Percentiles rank a stretch among this genome's conserved stretches.
These are phyloP conservation scores for Malthinus seriepunctatus DNA, from an alignment of 2,888 invertebrate species.

Conservation along the genomic window DNA sequence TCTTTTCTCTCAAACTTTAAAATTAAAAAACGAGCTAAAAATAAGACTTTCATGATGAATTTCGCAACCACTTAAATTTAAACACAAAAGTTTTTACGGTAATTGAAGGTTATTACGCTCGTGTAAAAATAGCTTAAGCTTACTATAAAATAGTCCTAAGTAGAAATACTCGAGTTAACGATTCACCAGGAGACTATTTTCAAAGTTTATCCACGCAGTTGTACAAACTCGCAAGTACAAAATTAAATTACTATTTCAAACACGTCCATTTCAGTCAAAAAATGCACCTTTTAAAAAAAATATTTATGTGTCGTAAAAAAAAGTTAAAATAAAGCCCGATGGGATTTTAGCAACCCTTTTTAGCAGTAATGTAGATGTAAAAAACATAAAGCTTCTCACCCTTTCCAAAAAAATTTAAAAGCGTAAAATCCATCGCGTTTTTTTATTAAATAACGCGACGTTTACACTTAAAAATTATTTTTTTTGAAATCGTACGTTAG, in stretches of 20 bases:
- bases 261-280: neutral
- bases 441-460: too few relatives aligned
- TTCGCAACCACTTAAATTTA: too few relatives aligned
- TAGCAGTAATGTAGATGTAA: too few relatives aligned
- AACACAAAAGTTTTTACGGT: neutral
- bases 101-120: constrained; percentile 17
- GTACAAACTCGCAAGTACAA: constrained; percentile 8
- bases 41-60: too few relatives aligned
- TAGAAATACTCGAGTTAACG: constrained; percentile 16
- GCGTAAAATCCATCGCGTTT: too few relatives aligned
- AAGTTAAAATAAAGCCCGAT: too few relatives aligned
- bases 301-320: neutral
- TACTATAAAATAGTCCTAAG: constrained; percentile 4
- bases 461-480: too few relatives aligned
- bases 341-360: too few relatives aligned
- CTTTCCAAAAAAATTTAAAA: too few relatives aligned
- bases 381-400: too few relatives aligned
- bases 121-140: constrained; percentile 13
- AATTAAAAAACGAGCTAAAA: neutral
- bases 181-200: constrained; percentile 15
- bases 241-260: constrained; percentile 11
- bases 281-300: neutral
- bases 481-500: too few relatives aligned
- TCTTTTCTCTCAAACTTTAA: neutral
- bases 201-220: constrained; percentile 16